A percentile compares a stretch with the other conserved stretches of the same genome.
Conservation (phyloP, 2,797 vertebrate genomes). For the Eulemur mongoz region DNA sequence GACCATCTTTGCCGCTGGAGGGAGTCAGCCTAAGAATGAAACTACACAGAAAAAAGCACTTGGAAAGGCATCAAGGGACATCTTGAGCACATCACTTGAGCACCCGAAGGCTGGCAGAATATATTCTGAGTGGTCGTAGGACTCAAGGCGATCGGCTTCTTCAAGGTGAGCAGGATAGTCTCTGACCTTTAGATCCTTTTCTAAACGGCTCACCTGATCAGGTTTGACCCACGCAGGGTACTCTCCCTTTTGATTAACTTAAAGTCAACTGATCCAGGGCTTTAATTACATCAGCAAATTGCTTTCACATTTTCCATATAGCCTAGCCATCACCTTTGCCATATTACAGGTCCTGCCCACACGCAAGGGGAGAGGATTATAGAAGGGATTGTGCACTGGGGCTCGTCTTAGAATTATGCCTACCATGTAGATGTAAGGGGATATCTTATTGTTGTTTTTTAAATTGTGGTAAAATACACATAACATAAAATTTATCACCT, state of each 20-base stretch:
- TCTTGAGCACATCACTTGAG: not conserved
- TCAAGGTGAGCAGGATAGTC: not conserved
- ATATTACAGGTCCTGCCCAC: not conserved
- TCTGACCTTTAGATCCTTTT: not conserved
- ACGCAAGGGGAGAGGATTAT: not conserved
- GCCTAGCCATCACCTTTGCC: not conserved
- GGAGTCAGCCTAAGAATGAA: not conserved
- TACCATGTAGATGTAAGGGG: not conserved
- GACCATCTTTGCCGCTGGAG: not conserved
- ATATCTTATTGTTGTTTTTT: not conserved
- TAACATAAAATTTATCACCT: not conserved
- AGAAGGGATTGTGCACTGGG: not conserved
- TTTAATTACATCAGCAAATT: not conserved
- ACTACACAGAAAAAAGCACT: not conserved
- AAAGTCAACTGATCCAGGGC: not conserved
- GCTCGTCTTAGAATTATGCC: not conserved
- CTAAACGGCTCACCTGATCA: not conserved
- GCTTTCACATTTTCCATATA: not conserved
- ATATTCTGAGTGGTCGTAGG: not conserved
- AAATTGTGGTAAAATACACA: not conserved
- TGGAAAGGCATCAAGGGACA: not conserved
- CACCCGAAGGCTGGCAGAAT: not conserved
- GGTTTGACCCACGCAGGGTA: not conserved
- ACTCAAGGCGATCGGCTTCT: not conserved
- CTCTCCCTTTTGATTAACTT: not conserved